A percentile compares a stretch with the other conserved stretches of the same genome.
phyloP scores from a whole-genome alignment of 1,140 invertebrate genomes.

The Drosophila pseudoobscura region DNA sequence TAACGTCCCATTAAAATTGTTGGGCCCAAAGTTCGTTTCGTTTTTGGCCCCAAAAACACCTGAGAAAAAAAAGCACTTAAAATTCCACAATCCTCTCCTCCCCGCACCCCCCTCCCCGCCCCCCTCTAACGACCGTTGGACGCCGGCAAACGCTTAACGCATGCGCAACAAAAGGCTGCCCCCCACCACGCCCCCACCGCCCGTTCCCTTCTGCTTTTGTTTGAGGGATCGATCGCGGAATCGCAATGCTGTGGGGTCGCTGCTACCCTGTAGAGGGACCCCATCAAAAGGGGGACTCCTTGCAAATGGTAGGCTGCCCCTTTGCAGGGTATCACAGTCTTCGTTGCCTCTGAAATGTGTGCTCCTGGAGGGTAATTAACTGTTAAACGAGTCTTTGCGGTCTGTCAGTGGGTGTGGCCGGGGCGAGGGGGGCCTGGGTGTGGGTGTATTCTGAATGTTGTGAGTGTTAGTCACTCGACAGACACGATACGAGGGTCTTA shows the following conservation, averaged over 20 bases:
- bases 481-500: neutral
- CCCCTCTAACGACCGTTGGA: conserved; percentile 1
- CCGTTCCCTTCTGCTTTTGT: too few species aligned
- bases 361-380: conserved; percentile 27
- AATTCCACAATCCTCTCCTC: conserved; percentile 32
- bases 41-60: conserved; percentile 19
- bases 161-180: conserved; percentile 63
- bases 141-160: conserved; percentile 62
- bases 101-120: too few species aligned
- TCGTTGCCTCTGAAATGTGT: too few species aligned
- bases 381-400: conserved; percentile 35
- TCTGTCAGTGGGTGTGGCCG: conserved; percentile 1
- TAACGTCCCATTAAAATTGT: neutral
- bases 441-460: neutral
- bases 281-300: too few species aligned
- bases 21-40: conserved; percentile 8
- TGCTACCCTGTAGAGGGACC: too few species aligned
- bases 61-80: conserved; percentile 48
- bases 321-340: too few species aligned
- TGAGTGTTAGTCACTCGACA: conserved; percentile 26
- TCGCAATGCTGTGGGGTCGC: too few species aligned
- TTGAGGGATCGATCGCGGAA: too few species aligned
- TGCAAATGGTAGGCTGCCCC: too few species aligned
- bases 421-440: too few species aligned
- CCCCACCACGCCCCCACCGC: neutral